Conservation (phyloP, 1,140 invertebrate genomes). For the Triops cancriformis region DNA sequence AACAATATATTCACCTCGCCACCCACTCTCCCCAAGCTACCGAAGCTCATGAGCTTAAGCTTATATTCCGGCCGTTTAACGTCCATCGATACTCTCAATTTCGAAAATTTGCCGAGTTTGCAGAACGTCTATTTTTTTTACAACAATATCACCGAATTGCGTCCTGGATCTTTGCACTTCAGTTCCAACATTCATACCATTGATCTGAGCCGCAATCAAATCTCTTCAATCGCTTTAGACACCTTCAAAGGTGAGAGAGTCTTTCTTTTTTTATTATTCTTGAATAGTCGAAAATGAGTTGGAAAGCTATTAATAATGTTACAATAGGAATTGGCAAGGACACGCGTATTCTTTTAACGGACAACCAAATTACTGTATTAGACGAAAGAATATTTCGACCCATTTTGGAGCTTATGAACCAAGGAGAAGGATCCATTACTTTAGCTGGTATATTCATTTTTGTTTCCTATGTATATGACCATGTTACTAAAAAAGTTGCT, state of each 20-base stretch:
- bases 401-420: neutral
- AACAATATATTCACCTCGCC: conserved; percentile 14
- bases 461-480: too few relatives aligned
- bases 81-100: neutral
- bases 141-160: conserved; percentile 11
- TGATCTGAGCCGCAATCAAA: conserved; percentile 16
- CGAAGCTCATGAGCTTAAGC: conserved; percentile 17
- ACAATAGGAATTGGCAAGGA: neutral
- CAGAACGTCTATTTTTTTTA: conserved; percentile 19
- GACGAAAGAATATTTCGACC: conserved; percentile 3
- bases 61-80: conserved; percentile 13
- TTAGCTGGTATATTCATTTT: neutral
- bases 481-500: too few relatives aligned
- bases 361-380: neutral
- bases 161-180: conserved; percentile 15
- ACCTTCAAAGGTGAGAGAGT: neutral
- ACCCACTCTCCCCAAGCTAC: conserved; percentile 18
- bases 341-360: neutral
- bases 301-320: neutral
- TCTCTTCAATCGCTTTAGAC: neutral
- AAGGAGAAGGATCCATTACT: neutral
- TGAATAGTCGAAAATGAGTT: neutral
- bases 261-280: neutral
- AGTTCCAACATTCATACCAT: conserved; percentile 17
- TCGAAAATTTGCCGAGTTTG: conserved; percentile 17